Conservation (phyloP, 2,113 vertebrate genomes). For the Pleuronectes platessa region DNA sequence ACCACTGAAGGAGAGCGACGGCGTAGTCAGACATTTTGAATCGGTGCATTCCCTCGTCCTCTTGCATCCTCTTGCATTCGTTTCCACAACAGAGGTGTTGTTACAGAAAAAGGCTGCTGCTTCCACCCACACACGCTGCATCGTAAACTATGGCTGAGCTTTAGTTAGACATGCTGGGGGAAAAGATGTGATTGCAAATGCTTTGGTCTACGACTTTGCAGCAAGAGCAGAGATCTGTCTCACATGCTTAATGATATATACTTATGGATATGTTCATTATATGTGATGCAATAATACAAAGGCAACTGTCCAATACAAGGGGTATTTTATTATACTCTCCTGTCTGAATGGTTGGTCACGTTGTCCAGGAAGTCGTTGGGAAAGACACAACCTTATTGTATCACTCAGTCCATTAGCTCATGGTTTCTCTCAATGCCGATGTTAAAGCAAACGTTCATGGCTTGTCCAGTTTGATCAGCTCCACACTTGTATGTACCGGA, state of each 20-base stretch:
- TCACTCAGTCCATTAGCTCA: background rate
- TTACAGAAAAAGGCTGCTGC: constrained; percentile 22
- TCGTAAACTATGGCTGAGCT: constrained; percentile 44
- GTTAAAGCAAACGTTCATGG: constrained; percentile 24
- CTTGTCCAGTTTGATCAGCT: constrained; percentile 45
- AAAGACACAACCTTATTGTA: background rate
- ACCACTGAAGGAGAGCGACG: constrained; percentile 15
- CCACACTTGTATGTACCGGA: constrained; percentile 13
- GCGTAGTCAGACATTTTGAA: constrained; percentile 44
- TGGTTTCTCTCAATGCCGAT: constrained; percentile 8
- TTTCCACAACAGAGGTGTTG: constrained; percentile 35
- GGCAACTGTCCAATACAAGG: background rate
- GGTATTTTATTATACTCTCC: background rate
- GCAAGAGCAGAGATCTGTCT: constrained; percentile 4
- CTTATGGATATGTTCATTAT: background rate
- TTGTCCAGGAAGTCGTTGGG: background rate
- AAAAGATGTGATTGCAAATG: constrained; percentile 28
- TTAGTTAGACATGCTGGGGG: constrained; percentile 31
- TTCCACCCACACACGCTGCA: constrained; percentile 58
- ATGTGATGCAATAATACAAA: background rate
- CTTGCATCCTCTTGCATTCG: background rate
- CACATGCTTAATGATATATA: background rate
- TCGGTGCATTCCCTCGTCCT: constrained; percentile 21
- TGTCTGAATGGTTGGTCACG: background rate
- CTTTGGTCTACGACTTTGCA: constrained; percentile 30